Conservation (phyloP, 2,113 vertebrate genomes). For the Salvelinus sp. region DNA sequence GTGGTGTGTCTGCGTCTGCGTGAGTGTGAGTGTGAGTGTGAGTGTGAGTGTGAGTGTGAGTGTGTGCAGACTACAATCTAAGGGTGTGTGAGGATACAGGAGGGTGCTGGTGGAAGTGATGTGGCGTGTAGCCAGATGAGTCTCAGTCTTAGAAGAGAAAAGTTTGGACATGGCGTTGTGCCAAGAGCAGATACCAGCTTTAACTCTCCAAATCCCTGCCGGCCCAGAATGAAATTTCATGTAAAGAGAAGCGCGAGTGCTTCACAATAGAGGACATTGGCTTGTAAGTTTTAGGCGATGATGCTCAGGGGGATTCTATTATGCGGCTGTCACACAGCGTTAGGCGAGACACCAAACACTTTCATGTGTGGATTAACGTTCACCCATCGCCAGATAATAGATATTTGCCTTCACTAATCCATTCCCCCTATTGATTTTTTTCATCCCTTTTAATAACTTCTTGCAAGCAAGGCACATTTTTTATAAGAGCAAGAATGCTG, state of each 20-base stretch:
- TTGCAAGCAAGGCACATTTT: constrained; percentile 74
- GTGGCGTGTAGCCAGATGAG: constrained; percentile 44
- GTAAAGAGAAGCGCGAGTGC: constrained; percentile 64
- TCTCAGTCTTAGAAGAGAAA: constrained; percentile 59
- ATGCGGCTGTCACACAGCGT: constrained; percentile 78
- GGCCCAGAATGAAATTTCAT: constrained; percentile 67
- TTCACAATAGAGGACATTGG: constrained; percentile 80
- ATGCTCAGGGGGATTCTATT: constrained; percentile 76
- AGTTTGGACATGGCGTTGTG: constrained; percentile 48
- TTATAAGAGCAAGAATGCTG: constrained; percentile 70
- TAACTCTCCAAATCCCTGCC: constrained; percentile 66
- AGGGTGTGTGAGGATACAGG: constrained; percentile 17
- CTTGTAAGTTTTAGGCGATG: constrained; percentile 69
- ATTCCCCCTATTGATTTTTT: constrained; percentile 68
- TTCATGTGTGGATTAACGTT: constrained; percentile 85
- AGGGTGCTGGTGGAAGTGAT: constrained; percentile 37
- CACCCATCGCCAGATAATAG: constrained; percentile 77
- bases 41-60: background rate
- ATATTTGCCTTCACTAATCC: constrained; percentile 76
- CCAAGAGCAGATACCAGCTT: constrained; percentile 65
- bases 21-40: background rate
- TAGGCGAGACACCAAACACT: constrained; percentile 80
- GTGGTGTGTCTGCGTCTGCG: background rate
- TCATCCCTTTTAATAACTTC: constrained; percentile 68
- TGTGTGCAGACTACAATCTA: background rate